Percentiles rank a stretch among this genome's conserved stretches.
These are phyloP conservation scores for Plectus sambesii DNA, from an alignment of 1,140 invertebrate genomes.

Conservation along the genomic window DNA sequence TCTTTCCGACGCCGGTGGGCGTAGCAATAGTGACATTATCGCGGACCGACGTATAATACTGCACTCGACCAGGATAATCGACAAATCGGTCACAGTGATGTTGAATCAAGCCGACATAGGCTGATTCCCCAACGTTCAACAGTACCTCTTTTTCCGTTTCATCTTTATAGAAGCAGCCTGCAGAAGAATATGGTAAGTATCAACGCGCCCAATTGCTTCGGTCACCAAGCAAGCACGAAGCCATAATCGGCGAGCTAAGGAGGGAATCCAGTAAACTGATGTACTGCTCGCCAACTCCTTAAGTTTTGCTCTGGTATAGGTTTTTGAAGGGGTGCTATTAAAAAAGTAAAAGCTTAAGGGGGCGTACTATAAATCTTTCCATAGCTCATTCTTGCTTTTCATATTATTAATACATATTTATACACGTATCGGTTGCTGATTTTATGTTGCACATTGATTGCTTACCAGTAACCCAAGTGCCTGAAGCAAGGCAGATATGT, in stretches of 20 bases:
- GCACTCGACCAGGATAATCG: no score
- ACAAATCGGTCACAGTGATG: conserved; percentile 43
- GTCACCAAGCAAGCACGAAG: no score
- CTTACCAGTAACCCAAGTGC: conserved; percentile 40
- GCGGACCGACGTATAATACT: no score
- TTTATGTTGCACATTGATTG: no score
- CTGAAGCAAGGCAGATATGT: conserved; percentile 42
- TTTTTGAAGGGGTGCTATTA: background rate
- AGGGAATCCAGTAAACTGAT: no score
- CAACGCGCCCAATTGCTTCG: no score
- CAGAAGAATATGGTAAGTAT: no score
- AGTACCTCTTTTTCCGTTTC: conserved; percentile 38
- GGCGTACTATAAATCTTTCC: background rate
- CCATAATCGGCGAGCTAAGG: no score
- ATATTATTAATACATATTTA: no score
- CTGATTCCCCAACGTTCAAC: conserved; percentile 31
- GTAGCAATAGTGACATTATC: no score
- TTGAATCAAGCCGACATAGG: conserved; percentile 38
- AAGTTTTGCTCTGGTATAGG: background rate
- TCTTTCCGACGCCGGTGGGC: no score
- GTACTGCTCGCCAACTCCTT: conserved; percentile 1
- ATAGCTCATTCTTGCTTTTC: conserved; percentile 6
- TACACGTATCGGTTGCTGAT: no score
- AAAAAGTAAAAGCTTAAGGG: conserved; percentile 19
- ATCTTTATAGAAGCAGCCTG: conserved; percentile 44